A percentile compares a stretch with the other conserved stretches of the same genome.
phyloP scores from a whole-genome alignment of 2,797 vertebrate genomes.

The Nyctibius grandis region DNA sequence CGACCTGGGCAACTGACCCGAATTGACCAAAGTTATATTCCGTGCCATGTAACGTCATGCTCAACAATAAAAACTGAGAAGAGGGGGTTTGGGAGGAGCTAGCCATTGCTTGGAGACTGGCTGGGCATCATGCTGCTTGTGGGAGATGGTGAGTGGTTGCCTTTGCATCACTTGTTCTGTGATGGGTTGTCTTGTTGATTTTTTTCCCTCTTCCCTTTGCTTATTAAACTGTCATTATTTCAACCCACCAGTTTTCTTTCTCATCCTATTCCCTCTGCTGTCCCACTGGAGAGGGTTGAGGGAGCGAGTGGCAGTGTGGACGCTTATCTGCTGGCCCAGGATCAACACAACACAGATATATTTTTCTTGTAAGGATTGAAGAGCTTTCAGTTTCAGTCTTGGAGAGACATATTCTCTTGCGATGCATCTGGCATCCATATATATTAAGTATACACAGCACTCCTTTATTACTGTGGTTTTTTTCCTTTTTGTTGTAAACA shows the following conservation, averaged over 20 bases:
- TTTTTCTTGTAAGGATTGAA: neutral
- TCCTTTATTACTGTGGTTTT: neutral
- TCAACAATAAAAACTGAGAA: neutral
- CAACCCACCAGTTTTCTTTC: neutral
- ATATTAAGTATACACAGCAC: neutral
- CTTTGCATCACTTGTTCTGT: neutral
- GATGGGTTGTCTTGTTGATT: neutral
- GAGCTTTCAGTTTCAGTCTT: neutral
- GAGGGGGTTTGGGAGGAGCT: fast-evolving
- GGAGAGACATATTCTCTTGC: neutral
- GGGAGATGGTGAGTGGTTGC: neutral
- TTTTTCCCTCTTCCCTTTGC: neutral
- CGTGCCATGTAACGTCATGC: neutral
- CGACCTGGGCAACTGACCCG: neutral
- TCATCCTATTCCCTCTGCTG: neutral
- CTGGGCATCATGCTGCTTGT: neutral
- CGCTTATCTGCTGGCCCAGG: neutral
- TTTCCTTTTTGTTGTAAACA: neutral
- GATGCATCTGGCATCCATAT: neutral
- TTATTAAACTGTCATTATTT: neutral
- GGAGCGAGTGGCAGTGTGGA: neutral
- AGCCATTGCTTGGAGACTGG: neutral
- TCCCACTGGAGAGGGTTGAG: neutral
- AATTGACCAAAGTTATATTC: neutral
- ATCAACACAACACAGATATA: neutral